phyloP scores from a whole-genome alignment of 2,797 vertebrate genomes.

The Sebastes trivittatus region DNA sequence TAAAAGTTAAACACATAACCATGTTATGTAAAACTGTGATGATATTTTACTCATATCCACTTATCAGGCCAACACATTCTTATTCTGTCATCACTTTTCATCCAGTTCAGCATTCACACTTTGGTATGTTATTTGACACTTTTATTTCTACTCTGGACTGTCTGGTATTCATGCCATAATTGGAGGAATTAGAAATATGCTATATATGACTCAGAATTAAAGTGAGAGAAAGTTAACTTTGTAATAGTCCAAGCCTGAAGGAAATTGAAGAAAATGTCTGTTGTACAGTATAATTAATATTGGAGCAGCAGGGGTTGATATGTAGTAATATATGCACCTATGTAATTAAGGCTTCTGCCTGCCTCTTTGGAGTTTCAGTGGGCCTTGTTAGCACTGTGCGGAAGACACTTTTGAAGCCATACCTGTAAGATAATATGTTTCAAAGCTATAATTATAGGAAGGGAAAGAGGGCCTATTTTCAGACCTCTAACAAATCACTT shows the following conservation, averaged over 20 bases:
- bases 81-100: slow-evolving; percentile 4
- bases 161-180: slow-evolving; percentile 53
- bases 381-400: slow-evolving; percentile 77
- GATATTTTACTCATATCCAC: neutral
- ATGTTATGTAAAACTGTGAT: neutral
- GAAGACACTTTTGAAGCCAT: slow-evolving; percentile 75
- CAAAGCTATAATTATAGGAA: slow-evolving; percentile 83
- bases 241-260: slow-evolving; percentile 58
- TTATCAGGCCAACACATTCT: neutral
- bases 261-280: slow-evolving; percentile 62
- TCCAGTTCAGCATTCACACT: neutral
- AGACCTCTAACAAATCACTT: slow-evolving; percentile 84
- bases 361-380: slow-evolving; percentile 68
- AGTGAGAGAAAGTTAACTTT: slow-evolving; percentile 76
- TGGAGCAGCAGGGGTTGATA: slow-evolving; percentile 67
- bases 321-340: slow-evolving; percentile 75
- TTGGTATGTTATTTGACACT: slow-evolving; percentile 23
- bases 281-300: slow-evolving; percentile 77
- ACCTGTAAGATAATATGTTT: slow-evolving; percentile 84
- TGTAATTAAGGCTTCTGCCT: slow-evolving; percentile 79
- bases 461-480: slow-evolving; percentile 82
- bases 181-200: slow-evolving; percentile 65
- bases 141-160: slow-evolving; percentile 15
- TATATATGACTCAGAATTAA: slow-evolving; percentile 45
- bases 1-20: neutral